Base-by-base conservation (phyloP, 2,888 invertebrate species). In the Eupithecia pulchellata region DNA sequence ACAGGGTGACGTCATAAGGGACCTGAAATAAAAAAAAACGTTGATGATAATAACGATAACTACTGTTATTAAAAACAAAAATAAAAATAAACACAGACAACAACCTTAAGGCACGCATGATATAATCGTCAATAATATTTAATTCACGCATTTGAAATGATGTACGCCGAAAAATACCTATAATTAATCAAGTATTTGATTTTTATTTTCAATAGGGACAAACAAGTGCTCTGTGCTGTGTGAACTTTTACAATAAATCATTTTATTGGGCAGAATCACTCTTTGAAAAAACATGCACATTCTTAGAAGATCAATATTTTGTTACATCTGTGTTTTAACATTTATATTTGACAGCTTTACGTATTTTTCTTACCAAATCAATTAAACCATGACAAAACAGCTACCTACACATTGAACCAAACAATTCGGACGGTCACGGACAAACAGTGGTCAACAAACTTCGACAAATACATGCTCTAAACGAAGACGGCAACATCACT, bases 1-100 rank as follows among this genome's bases (percentile, higher is more conserved):
- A 99, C 84, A 99, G 96, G 82, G 99, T 97, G 85, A 99, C 98
- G 93, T 99, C 99, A 89, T 99, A 97, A 70, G 99, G 98, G 86
- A 99, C 98, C 94, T 94, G 92, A 64, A 92, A 92, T 74, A 8
- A 80, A 61, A 63, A 42, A 42, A 47, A 34, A 25, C 13, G 27
- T 2, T 32, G 6, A 1, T n/a, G 11, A 20, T 61, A n/a, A 20
- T 61, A n/a, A 60, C 5, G 14, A 60, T 32, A 11, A 11, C 20
- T 13, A 29, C 14, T 29, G 29, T 6, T 17, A 57, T 17, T n/a
- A 30, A 30, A 17, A 30, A 27, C 14, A 14, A 2, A 27, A 27
- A 55, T 27, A 57, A 20, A 9, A 47, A 1, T 20, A 47, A 47
- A 47, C 14, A 57, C 57, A 29, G 52, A 47, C 20, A 32, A 64